Percentiles rank a stretch among this genome's conserved stretches.
These are phyloP conservation scores for Cassiopea xamachana DNA, from an alignment of 30 jellyfish, hydroid and myxozoan genomes.

Conservation along the genomic window DNA sequence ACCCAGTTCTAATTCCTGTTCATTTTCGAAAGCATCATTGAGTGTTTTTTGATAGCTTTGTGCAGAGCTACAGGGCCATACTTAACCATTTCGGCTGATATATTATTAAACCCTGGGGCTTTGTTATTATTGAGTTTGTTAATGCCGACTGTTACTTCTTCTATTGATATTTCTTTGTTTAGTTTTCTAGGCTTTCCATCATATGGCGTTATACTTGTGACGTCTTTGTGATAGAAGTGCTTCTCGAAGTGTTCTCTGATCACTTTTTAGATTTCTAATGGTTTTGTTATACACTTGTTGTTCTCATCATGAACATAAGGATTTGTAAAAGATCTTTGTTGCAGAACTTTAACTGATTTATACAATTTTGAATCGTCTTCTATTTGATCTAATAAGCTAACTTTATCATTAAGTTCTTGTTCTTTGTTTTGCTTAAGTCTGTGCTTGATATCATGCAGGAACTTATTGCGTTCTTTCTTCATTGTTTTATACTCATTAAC, in stretches of 20 bases:
- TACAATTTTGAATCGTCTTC: constrained; percentile 35
- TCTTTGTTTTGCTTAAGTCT: constrained; percentile 20
- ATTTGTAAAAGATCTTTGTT: too few species aligned
- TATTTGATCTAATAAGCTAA: constrained; percentile 14
- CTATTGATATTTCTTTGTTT: constrained; percentile 46
- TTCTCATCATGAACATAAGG: neutral
- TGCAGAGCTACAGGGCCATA: constrained; percentile 31
- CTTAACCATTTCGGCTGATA: constrained; percentile 47
- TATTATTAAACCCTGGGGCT: neutral
- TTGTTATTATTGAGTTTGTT: constrained; percentile 25
- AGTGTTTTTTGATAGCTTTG: constrained; percentile 25
- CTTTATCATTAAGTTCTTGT: constrained; percentile 21
- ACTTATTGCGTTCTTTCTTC: too few species aligned
- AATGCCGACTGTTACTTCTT: constrained; percentile 46
- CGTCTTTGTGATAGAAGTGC: constrained; percentile 14
- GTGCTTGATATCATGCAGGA: neutral
- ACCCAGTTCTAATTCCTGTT: neutral
- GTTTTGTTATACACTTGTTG: constrained; percentile 25
- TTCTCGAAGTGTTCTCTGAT: constrained; percentile 13
- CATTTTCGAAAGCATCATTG: constrained; percentile 49
- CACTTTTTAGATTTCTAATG: constrained; percentile 28
- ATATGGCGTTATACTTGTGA: neutral
- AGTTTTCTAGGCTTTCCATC: constrained; percentile 44
- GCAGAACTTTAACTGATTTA: too few species aligned
- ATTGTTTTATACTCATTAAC: too few species aligned